Percentiles rank a stretch among this genome's conserved stretches.
Evolutionary conservation across 2,113 vertebrate species (phyloP).

Genomic region (Aphelocoma coerulescens): DNA sequence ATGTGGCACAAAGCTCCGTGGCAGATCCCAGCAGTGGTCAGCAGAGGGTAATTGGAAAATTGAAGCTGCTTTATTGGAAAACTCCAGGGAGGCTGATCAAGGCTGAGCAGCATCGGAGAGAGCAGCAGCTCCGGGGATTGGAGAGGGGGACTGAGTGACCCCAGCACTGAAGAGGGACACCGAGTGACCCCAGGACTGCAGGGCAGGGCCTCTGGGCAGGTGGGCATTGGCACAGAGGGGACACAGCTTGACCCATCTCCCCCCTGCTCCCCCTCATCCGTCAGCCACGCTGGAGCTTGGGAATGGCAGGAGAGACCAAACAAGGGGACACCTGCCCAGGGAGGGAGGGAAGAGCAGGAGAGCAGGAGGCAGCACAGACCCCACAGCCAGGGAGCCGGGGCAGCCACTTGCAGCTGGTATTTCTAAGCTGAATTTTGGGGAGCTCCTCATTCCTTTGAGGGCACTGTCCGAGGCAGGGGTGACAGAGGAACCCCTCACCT

Average conservation of each 20-base stretch:
- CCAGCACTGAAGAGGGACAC: fast-evolving
- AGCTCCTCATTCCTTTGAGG: not conserved
- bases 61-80: not conserved
- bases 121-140: fast-evolving
- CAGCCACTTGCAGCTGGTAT: fast-evolving
- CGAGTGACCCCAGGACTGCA: not conserved
- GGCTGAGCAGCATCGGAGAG: not conserved
- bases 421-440: not conserved
- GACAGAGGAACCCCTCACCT: not conserved
- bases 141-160: fast-evolving
- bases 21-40: not conserved
- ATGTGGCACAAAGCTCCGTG: fast-evolving
- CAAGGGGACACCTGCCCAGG: not conserved
- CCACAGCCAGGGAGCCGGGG: fast-evolving
- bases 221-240: not conserved
- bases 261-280: not conserved
- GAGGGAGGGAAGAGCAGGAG: not conserved
- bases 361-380: not conserved
- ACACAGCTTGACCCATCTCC: not conserved
- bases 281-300: not conserved
- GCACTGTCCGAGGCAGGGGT: not conserved
- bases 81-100: not conserved
- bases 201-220: not conserved
- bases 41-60: not conserved
- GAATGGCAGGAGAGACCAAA: not conserved